A percentile compares a stretch with the other conserved stretches of the same genome.
Evolutionary conservation across 2,888 invertebrate species (phyloP).

Genomic region (Drosophila merina): DNA sequence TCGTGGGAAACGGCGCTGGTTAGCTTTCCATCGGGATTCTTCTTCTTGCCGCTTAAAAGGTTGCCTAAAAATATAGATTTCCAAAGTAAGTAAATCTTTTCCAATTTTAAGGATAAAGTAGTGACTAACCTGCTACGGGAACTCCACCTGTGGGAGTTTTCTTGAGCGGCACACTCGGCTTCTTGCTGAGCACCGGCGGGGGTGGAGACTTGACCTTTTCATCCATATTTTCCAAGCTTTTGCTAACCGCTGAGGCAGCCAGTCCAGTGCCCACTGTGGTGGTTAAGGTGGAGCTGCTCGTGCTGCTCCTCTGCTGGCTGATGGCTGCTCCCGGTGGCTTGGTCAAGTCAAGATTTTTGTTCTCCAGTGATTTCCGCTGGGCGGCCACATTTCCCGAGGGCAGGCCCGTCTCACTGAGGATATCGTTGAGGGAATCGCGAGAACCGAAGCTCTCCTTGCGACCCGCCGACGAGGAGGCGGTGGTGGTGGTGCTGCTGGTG

Average conservation of each 20-base stretch:
- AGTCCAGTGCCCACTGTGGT: constrained; percentile 36
- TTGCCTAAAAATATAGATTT: constrained; percentile 80
- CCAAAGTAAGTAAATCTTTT: too few species aligned
- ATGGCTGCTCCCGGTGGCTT: constrained; percentile 62
- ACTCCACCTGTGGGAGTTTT: constrained; percentile 86
- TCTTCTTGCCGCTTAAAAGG: constrained; percentile 86
- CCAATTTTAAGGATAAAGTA: too few species aligned
- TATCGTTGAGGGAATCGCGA: constrained; percentile 83
- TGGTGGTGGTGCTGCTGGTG: constrained; percentile 67
- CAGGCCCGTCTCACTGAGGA: constrained; percentile 82
- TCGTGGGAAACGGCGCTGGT: constrained; percentile 81
- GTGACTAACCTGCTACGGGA: constrained; percentile 83
- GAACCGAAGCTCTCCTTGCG: constrained; percentile 84
- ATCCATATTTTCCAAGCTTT: constrained; percentile 83
- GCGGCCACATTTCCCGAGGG: constrained; percentile 84
- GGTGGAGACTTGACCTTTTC: constrained; percentile 83
- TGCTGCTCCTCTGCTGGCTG: constrained; percentile 60
- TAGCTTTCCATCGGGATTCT: constrained; percentile 85
- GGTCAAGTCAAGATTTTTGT: constrained; percentile 81
- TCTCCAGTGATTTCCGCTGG: constrained; percentile 85
- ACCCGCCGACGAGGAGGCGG: constrained; percentile 78
- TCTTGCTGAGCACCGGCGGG: constrained; percentile 86
- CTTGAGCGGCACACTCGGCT: constrained; percentile 88
- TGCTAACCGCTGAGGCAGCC: constrained; percentile 65
- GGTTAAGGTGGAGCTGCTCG: constrained; percentile 54